Conservation (phyloP, 2,113 vertebrate species). For the Engraulis encrasicolus region DNA sequence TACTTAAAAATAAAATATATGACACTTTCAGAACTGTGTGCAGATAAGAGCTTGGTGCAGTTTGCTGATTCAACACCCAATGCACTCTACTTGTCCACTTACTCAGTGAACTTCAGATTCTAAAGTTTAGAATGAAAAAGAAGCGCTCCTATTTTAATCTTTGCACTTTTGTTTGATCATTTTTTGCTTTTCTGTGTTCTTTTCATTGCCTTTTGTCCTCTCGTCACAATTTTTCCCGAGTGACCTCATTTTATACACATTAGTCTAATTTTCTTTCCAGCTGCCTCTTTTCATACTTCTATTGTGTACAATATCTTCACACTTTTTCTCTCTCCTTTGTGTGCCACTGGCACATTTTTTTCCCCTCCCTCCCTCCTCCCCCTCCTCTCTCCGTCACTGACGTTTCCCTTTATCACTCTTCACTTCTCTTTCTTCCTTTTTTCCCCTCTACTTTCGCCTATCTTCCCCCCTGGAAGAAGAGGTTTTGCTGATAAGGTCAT, state of each 20-base stretch:
- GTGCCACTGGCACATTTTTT: constrained; percentile 17
- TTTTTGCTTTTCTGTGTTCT: neutral
- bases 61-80: no score
- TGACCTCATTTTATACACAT: neutral
- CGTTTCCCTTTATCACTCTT: neutral
- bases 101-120: no score
- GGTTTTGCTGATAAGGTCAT: neutral
- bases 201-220: neutral
- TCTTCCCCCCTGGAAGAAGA: neutral
- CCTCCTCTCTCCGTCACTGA: neutral
- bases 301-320: constrained; percentile 42
- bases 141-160: no score
- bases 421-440: neutral
- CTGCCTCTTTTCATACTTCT: neutral
- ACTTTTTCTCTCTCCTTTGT: constrained; percentile 34
- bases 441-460: neutral
- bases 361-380: constrained; percentile 33
- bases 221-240: no score
- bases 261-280: neutral
- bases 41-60: no score
- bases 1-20: no score
- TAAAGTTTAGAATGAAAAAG: no score
- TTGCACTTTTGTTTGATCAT: neutral
- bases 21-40: no score
- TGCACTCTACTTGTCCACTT: no score